Base-by-base conservation (phyloP, 2,888 invertebrate species). In the Ecliptopera silaceata region DNA sequence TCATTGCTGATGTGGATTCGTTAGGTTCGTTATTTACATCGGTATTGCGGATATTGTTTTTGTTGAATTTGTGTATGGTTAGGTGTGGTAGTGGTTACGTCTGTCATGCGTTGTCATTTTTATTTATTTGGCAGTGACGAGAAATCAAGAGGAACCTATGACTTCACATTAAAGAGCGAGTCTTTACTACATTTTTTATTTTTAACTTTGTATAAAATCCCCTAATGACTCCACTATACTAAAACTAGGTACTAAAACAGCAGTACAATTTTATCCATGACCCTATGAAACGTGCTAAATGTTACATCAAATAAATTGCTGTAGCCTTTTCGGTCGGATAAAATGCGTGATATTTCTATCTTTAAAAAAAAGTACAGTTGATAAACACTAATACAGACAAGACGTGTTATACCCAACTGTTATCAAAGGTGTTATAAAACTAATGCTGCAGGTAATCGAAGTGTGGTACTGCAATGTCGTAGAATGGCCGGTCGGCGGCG, bases 401-500 rank as follows among this genome's bases (percentile, higher is more conserved):
- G n/a, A n/a, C n/a, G n/a, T 26, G 26, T 26, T 26, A 26, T 26
- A 26, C n/a, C n/a, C n/a, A 26, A 26, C 26, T 8, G 26, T 26
- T n/a, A n/a, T n/a, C n/a, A n/a, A n/a, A n/a, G n/a, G 32, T 32
- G 32, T 32, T 32, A 32, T 32, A 32, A 32, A 32, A 32, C 36
- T 15, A 39, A 48, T 20, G 51, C 17, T 43, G 12, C 32, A 50
- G 46, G 65, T 71, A 75, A 73, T 72, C 68, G 71, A 71, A 70
- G 71, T 3, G 1, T 32, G 12, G 49, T 29, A 29, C 29, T 43
- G 43, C 74, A 52, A 55, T 74, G 73, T 84, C 79, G 79, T 38
- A 65, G 74, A 80, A 82, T 75, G 75, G 75, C 70, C 65, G 67
- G 69, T 64, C 69, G 66, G 74, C 61, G 84, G 73, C 83, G 72